These are phyloP conservation scores for Epirrita christyi DNA, from an alignment of 2,888 invertebrate genomes.

Conservation along the genomic window DNA sequence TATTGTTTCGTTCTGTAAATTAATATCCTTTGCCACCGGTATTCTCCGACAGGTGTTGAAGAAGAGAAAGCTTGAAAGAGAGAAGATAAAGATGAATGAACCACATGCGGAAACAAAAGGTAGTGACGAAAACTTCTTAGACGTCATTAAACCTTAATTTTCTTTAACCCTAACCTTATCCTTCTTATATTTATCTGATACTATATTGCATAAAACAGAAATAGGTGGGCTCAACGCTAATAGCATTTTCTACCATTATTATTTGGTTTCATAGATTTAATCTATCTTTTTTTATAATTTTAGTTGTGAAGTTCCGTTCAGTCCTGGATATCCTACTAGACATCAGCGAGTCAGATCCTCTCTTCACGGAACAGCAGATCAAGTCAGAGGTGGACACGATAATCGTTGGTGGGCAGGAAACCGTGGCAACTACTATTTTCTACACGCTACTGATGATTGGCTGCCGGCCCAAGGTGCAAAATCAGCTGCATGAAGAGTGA, in stretches of 20 bases:
- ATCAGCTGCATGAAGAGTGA: constrained; percentile 65
- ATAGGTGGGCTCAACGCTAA: too few species aligned
- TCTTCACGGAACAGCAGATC: constrained; percentile 77
- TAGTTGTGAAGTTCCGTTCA: constrained; percentile 61
- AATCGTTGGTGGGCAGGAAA: constrained; percentile 83
- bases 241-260: too few species aligned
- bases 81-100: constrained; percentile 35
- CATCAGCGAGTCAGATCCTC: constrained; percentile 63
- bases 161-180: too few species aligned
- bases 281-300: constrained; percentile 28
- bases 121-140: too few species aligned
- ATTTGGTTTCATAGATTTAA: too few species aligned
- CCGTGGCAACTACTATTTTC: constrained; percentile 67
- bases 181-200: too few species aligned
- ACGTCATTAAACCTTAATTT: too few species aligned
- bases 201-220: too few species aligned
- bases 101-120: constrained; percentile 2
- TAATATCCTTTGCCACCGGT: too few species aligned
- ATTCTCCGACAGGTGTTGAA: constrained; percentile 48
- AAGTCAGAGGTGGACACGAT: constrained; percentile 84
- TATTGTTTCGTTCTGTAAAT: too few species aligned
- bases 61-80: constrained; percentile 47
- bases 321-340: constrained; percentile 83
- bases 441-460: constrained; percentile 69
- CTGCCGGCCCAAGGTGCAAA: constrained; percentile 62